These are phyloP conservation scores for Drosophila pandora DNA, from an alignment of 1,140 invertebrate species.

Conservation along the genomic window DNA sequence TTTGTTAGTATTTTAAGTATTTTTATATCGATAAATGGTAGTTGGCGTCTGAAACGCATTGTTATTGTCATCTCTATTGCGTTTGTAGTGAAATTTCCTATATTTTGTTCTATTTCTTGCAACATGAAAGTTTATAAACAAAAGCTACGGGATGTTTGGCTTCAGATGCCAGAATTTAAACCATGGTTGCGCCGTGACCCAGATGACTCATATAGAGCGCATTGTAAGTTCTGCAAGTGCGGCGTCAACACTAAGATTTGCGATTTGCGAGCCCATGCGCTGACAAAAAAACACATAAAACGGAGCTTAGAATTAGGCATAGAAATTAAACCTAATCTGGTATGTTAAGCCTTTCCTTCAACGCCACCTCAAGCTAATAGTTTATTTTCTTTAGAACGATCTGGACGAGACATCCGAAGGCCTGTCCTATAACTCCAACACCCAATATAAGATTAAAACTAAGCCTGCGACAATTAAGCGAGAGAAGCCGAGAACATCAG, in stretches of 20 bases:
- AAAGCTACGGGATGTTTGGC: constrained; percentile 66
- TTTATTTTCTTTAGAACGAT: background rate
- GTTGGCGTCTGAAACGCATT: constrained; percentile 31
- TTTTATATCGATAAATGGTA: background rate
- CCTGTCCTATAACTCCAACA: constrained; percentile 3
- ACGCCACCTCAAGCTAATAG: background rate
- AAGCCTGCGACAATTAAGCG: constrained; percentile 14
- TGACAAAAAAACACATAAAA: constrained; percentile 63
- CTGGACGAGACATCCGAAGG: constrained; percentile 8
- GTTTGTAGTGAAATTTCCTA: constrained; percentile 7
- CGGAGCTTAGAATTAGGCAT: constrained; percentile 3
- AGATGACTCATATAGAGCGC: constrained; percentile 66
- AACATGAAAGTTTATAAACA: constrained; percentile 68
- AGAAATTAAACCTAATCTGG: background rate
- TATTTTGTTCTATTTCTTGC: constrained; percentile 24
- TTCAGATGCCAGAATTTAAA: constrained; percentile 67
- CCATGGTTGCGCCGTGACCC: constrained; percentile 61
- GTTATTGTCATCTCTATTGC: constrained; percentile 65
- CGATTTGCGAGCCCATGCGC: constrained; percentile 64
- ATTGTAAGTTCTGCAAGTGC: constrained; percentile 68
- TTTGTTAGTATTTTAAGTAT: background rate
- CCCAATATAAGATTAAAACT: constrained; percentile 2
- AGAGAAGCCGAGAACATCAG: constrained; percentile 5
- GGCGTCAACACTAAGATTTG: constrained; percentile 72
- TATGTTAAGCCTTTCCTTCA: background rate